A percentile compares a stretch with the other conserved stretches of the same genome.
Evolutionary conservation across 2,113 vertebrate genomes (phyloP).

Genomic region (Oryzias melastigma): DNA sequence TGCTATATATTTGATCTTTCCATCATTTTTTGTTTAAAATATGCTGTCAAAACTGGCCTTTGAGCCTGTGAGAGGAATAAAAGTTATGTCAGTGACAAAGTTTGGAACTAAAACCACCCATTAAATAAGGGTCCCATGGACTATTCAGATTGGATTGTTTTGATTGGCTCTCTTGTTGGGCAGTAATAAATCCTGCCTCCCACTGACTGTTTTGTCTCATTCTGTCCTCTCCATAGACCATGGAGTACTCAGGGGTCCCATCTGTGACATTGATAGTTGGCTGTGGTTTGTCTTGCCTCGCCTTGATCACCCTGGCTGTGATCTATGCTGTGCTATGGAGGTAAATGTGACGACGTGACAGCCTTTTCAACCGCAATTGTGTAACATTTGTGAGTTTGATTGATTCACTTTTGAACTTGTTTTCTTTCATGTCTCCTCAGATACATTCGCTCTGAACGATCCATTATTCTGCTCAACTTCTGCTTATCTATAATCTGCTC

Average conservation of each 20-base stretch:
- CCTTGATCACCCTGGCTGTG: conserved; percentile 93
- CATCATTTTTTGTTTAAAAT: too few species aligned
- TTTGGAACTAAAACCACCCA: conserved; percentile 37
- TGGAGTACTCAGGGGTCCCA: conserved; percentile 96
- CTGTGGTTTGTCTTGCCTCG: conserved; percentile 97
- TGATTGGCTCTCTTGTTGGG: conserved; percentile 53
- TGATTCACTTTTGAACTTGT: neutral
- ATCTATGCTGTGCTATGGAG: conserved; percentile 97
- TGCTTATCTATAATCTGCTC: conserved; percentile 98
- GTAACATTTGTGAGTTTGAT: neutral
- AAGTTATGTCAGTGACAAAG: too few species aligned
- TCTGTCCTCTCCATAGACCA: conserved; percentile 85
- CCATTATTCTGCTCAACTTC: conserved; percentile 99
- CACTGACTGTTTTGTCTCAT: conserved; percentile 58
- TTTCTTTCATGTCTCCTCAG: conserved; percentile 68
- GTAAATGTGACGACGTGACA: conserved; percentile 73
- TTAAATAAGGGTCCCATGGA: conserved; percentile 46
- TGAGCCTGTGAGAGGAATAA: too few species aligned
- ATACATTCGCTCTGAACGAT: conserved; percentile 96
- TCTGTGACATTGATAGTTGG: conserved; percentile 98
- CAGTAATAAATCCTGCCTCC: conserved; percentile 52
- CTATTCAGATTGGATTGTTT: conserved; percentile 47
- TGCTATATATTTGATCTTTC: neutral
- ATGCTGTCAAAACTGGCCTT: too few species aligned
- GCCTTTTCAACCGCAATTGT: neutral